Evolutionary conservation across 2,113 vertebrate genomes (phyloP), one percentile per base, ranked within the genome.

Genomic region (Tenebrosternarchus preto): DNA sequence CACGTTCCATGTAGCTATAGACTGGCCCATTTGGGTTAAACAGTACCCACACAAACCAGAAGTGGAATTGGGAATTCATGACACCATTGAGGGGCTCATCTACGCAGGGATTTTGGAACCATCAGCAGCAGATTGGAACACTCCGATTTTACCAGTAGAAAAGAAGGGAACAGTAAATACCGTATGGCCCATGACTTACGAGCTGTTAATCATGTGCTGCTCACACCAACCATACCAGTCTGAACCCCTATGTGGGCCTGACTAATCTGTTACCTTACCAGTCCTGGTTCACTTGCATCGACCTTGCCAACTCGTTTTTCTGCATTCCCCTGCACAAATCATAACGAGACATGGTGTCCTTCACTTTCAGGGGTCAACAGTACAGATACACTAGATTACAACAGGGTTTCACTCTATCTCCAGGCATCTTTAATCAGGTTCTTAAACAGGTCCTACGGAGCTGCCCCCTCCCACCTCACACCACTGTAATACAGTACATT

Each of bases 231-330:
- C 2, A 19, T 67, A 33, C 25, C 64, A 12, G 71, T 80, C 1
- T 60, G 60, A 72, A 80, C 25, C 78, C 78, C 1, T 67, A 78
- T 5, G 16, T 53, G 0, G n/a, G 20, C 17, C 55, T 79, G 1
- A 29, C 43, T 3, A 80, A 56, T 24, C 25, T 70, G 1, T 11
- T 55, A 2, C 66, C 66, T 0, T 5, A 61, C 0, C 29, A 46
- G 5, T 7, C 16, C 2, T 72, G 68, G 33, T 80, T 57, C 17
- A 59, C 67, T 1, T 56, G 56, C 1, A 71, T 72, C 31, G 77
- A 71, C n/a, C 17, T 80, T 12, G 46, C 43, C 7, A 57, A 24
- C 29, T 53, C 67, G 0, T 80, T 80, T 17, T 80, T 80, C 33
- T 57, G 77, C 7, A 22, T 73, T 3, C 77, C 77, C 3, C 15